A percentile compares a stretch with the other conserved stretches of the same genome.
Conservation (phyloP, 2,113 vertebrate genomes). For the Oxyruncus cristatus region DNA sequence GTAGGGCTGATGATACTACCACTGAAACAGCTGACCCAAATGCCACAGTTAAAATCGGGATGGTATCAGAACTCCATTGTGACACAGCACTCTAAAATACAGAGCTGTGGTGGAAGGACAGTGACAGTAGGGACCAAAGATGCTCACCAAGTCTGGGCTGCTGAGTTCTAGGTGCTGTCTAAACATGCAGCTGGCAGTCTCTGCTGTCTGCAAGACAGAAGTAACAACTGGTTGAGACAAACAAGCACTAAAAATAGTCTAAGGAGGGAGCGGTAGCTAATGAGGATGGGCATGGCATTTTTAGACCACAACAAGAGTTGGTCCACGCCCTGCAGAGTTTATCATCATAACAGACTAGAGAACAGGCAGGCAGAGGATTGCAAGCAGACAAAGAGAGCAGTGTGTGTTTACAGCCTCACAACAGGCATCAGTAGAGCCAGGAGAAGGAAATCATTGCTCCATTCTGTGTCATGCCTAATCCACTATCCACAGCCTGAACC, state of each 20-base stretch:
- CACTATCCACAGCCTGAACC: background rate
- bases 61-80: background rate
- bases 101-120: background rate
- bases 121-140: background rate
- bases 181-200: background rate
- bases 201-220: background rate
- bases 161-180: background rate
- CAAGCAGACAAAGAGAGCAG: background rate
- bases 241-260: slow-evolving; percentile 11
- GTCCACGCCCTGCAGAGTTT: background rate
- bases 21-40: background rate
- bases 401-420: background rate
- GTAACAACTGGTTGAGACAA: slow-evolving; percentile 2
- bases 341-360: background rate
- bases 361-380: background rate
- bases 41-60: background rate
- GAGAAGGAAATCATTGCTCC: background rate
- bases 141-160: background rate
- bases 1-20: background rate
- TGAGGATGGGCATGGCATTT: background rate
- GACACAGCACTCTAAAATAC: background rate
- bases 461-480: background rate
- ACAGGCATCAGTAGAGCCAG: background rate
- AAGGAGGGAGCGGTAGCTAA: background rate
- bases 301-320: background rate